A percentile compares a stretch with the other conserved stretches of the same genome.
Evolutionary conservation across 2,797 vertebrate genomes (phyloP).

Genomic region (Pseudocheirus occidentalis): DNA sequence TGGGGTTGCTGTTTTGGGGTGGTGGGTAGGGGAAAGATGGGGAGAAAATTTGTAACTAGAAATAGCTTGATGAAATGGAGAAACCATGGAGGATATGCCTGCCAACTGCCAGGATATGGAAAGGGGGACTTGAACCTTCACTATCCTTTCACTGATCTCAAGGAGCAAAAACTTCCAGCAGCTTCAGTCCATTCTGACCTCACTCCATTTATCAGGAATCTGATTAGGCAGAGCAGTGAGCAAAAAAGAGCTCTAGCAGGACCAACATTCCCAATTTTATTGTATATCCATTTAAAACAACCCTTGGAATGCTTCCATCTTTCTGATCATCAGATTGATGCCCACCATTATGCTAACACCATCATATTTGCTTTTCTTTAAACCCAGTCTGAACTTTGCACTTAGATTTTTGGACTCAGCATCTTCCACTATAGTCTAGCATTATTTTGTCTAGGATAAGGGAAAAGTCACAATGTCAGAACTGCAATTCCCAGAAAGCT

Average conservation of each 20-base stretch:
- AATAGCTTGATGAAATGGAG: not conserved
- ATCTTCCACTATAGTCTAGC: not conserved
- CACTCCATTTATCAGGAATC: not conserved
- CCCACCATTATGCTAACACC: not conserved
- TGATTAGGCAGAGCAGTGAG: not conserved
- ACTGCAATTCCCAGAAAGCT: not conserved
- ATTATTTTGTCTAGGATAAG: not conserved
- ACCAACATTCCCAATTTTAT: not conserved
- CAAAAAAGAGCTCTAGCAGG: not conserved
- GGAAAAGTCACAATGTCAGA: not conserved
- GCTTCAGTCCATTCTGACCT: not conserved
- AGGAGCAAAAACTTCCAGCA: not conserved
- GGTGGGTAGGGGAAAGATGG: too few relatives aligned
- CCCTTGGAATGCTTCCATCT: not conserved
- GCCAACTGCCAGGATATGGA: not conserved
- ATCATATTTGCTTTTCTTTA: not conserved
- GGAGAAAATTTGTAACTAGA: too few relatives aligned
- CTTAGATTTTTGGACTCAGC: not conserved
- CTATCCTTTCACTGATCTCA: not conserved
- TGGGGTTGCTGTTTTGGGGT: too few relatives aligned
- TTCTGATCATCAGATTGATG: not conserved
- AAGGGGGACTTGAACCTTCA: not conserved
- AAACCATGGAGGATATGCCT: not conserved
- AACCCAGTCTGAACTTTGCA: not conserved
- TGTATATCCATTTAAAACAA: not conserved